A percentile compares a stretch with the other conserved stretches of the same genome.
phyloP scores from a whole-genome alignment of 2,113 vertebrate genomes.

The Larimichthys crocea region DNA sequence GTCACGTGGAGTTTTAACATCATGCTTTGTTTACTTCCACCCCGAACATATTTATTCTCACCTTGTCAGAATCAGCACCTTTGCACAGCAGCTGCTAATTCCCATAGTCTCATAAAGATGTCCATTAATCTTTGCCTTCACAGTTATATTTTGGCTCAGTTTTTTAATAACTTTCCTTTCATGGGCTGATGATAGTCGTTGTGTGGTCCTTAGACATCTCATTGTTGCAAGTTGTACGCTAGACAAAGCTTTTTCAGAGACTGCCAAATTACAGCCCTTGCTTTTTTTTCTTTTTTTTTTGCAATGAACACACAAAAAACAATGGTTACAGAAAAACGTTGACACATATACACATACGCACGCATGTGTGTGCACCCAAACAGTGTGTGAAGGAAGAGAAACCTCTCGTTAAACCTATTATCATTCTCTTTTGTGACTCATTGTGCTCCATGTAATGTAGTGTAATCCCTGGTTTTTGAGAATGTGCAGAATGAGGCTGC shows the following conservation, averaged over 20 bases:
- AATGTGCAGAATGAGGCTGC: slow-evolving; percentile 53
- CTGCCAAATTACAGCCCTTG: slow-evolving; percentile 52
- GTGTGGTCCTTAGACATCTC: slow-evolving; percentile 38
- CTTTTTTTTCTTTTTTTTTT: slow-evolving; percentile 21
- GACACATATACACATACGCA: slow-evolving; percentile 21
- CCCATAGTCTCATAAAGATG: slow-evolving; percentile 30
- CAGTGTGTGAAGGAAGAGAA: slow-evolving; percentile 30
- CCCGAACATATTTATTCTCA: slow-evolving; percentile 15
- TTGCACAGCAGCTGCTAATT: slow-evolving; percentile 45
- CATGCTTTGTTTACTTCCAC: slow-evolving; percentile 26
- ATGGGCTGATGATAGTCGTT: slow-evolving; percentile 48
- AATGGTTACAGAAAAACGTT: slow-evolving; percentile 52
- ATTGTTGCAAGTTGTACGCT: slow-evolving; percentile 27
- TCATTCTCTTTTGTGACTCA: slow-evolving; percentile 65
- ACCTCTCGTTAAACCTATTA: slow-evolving; percentile 66
- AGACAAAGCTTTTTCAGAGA: slow-evolving; percentile 34
- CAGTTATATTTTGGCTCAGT: slow-evolving; percentile 13
- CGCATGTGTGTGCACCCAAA: not conserved
- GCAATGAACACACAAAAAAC: slow-evolving; percentile 37
- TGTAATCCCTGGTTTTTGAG: slow-evolving; percentile 64
- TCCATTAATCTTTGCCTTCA: slow-evolving; percentile 34
- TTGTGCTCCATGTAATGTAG: slow-evolving; percentile 56
- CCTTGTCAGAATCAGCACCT: slow-evolving; percentile 11
- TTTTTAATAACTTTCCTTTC: slow-evolving; percentile 43
- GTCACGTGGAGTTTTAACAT: slow-evolving; percentile 8